These are phyloP conservation scores for Sparidentex hasta DNA, from an alignment of 2,797 vertebrate genomes.

Conservation along the genomic window DNA sequence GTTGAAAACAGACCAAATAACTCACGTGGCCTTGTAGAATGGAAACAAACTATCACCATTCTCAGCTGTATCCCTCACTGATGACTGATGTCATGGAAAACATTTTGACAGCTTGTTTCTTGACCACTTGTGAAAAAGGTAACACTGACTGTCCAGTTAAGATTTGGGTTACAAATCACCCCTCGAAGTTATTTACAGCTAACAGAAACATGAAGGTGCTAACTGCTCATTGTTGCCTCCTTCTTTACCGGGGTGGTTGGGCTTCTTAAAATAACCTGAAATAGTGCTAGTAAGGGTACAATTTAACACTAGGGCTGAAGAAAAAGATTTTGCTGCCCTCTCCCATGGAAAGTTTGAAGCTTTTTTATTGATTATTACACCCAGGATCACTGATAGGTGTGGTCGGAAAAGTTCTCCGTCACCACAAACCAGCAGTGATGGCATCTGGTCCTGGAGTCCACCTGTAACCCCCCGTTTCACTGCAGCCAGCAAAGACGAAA, in stretches of 20 bases:
- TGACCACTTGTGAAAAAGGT: slow-evolving; percentile 22
- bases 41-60: slow-evolving; percentile 8
- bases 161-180: slow-evolving; percentile 22
- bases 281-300: not conserved
- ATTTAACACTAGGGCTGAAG: slow-evolving; percentile 1
- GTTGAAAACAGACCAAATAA: slow-evolving; percentile 57
- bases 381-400: not conserved
- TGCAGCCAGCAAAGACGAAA: not conserved
- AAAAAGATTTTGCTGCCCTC: not conserved
- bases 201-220: slow-evolving; percentile 41
- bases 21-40: not conserved
- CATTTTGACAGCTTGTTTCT: slow-evolving; percentile 61
- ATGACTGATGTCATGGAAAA: slow-evolving; percentile 39
- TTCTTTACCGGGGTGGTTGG: not conserved
- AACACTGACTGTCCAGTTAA: slow-evolving; percentile 35
- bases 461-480: not conserved
- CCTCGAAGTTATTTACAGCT: slow-evolving; percentile 27
- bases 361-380: not conserved
- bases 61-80: slow-evolving; percentile 7
- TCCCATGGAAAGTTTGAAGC: not conserved
- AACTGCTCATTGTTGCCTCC: slow-evolving; percentile 18
- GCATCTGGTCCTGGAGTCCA: not conserved
- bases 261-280: slow-evolving; percentile 10
- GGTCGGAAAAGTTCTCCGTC: not conserved
- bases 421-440: not conserved